A percentile compares a stretch with the other conserved stretches of the same genome.
These are phyloP conservation scores for Seriola rivoliana DNA, from an alignment of 2,113 vertebrate species.

Conservation along the genomic window DNA sequence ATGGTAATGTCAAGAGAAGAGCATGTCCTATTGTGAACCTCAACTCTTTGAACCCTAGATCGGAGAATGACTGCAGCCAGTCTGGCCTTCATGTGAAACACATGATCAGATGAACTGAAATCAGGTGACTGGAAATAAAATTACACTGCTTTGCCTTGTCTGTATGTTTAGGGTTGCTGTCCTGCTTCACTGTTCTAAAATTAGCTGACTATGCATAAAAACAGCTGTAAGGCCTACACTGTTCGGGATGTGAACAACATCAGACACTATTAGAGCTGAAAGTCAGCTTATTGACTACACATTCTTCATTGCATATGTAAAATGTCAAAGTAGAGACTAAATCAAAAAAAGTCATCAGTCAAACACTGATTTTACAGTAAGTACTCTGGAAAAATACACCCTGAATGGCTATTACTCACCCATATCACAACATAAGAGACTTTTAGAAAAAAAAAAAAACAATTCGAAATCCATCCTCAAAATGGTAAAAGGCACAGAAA, in stretches of 20 bases:
- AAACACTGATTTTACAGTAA: background rate
- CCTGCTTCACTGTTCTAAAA: background rate
- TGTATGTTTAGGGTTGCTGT: background rate
- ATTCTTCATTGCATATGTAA: background rate
- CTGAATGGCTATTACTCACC: background rate
- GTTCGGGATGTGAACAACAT: background rate
- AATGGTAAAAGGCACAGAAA: background rate
- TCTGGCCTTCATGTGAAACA: slow-evolving; percentile 29
- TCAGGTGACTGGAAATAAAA: slow-evolving; percentile 21
- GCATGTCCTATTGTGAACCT: background rate
- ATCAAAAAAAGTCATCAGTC: background rate
- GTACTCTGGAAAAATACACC: background rate
- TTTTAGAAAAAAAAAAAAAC: background rate
- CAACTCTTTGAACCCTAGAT: background rate
- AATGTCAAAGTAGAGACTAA: background rate
- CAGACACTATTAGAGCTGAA: background rate
- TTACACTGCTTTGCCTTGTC: background rate
- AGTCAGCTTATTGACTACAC: background rate
- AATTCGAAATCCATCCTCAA: background rate
- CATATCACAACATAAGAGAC: background rate
- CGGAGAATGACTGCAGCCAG: background rate
- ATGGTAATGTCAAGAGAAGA: slow-evolving; percentile 25
- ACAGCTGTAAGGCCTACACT: background rate
- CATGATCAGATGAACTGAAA: slow-evolving; percentile 8
- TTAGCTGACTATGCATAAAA: background rate